Evolutionary conservation across 2,888 invertebrate species (phyloP), one percentile per base, ranked within the genome.

Genomic region (Mythimna loreyi): DNA sequence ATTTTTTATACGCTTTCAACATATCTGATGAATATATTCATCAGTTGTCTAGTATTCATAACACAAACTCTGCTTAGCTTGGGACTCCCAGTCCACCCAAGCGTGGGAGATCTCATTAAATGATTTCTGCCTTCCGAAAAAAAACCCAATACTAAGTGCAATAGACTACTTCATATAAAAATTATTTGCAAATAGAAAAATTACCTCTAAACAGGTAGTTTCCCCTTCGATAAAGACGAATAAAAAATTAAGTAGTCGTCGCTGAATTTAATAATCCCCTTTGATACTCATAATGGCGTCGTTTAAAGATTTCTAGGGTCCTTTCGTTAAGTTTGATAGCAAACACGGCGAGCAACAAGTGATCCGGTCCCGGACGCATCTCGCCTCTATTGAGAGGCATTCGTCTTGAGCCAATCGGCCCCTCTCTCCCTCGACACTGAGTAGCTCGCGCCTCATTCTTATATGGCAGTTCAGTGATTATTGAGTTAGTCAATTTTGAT

Each of bases 281-380:
- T 78, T 78, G 57, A 70, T 60, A 71, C 50, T 67, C 55, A 56
- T 78, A 75, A 80, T 73, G 57, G 59, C 64, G 65, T 74, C 81
- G 67, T 68, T 78, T 78, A 82, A 79, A 78, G 80, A 83, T 83
- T 79, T 81, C 68, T 76, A 70, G 80, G 79, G 75, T 77, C 77
- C 81, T 81, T 83, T 71, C 80, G 72, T 78, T 80, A 73, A 81
- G 78, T 80, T 76, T 82, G 84, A 79, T 77, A 86, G 84, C 82
- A 84, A 86, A 87, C 86, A 82, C 83, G 84, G 82, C 82, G 90
- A 92, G 94, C 94, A 95, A 94, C 94, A 95, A 94, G 94, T 88
- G 84, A 88, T 91, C 90, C 90, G 91, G 90, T 87, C 86, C 89
- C 89, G 91, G 90, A 89, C 90, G 90, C 88, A 88, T 89, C 91